Conservation (phyloP, 2,113 vertebrate genomes). For the Malaclemys terrapin region DNA sequence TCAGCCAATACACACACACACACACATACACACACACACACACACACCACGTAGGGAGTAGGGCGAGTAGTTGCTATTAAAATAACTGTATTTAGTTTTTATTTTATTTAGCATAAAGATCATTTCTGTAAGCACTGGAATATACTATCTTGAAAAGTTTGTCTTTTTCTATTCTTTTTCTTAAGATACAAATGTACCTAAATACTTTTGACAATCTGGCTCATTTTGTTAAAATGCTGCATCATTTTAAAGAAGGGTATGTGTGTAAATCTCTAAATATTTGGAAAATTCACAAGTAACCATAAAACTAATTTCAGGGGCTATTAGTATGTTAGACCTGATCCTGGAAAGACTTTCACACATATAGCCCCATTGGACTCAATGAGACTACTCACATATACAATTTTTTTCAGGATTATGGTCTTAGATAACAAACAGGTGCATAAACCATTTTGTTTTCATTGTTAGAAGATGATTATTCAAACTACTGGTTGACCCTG, state of each 20-base stretch:
- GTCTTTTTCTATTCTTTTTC: not conserved
- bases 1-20: not conserved
- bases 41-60: not conserved
- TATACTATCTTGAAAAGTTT: not conserved
- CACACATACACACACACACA: too few relatives aligned
- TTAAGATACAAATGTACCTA: not conserved
- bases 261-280: too few relatives aligned
- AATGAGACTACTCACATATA: not conserved
- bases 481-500: not conserved
- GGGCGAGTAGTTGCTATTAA: not conserved
- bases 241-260: not conserved
- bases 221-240: not conserved
- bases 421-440: not conserved
- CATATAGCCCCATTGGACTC: rapidly evolving
- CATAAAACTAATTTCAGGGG: not conserved
- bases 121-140: not conserved
- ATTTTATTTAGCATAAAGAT: not conserved
- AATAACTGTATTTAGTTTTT: not conserved
- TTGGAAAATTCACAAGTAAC: not conserved
- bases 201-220: not conserved
- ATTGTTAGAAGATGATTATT: not conserved
- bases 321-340: not conserved
- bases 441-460: not conserved
- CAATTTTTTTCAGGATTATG: not conserved
- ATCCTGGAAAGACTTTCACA: not conserved